A percentile compares a stretch with the other conserved stretches of the same genome.
These are phyloP conservation scores for Epinotia bilunana DNA, from an alignment of 2,888 invertebrate genomes.

Conservation along the genomic window DNA sequence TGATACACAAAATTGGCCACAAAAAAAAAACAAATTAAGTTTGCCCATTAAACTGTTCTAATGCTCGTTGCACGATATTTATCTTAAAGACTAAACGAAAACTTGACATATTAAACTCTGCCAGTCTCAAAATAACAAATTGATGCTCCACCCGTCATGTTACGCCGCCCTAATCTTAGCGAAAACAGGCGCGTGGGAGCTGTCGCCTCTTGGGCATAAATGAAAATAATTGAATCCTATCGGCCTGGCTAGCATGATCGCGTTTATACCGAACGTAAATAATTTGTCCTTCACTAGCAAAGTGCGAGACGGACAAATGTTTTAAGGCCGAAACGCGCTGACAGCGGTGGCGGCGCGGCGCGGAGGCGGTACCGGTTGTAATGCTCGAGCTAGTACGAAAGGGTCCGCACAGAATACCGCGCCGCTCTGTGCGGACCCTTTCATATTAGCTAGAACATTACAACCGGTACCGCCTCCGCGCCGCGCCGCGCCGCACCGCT, in stretches of 20 bases:
- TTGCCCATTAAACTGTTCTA: constrained; percentile 12
- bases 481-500: too few relatives aligned
- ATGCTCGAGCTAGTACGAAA: too few relatives aligned
- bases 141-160: constrained; percentile 31
- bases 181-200: constrained; percentile 35
- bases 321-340: too few relatives aligned
- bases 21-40: not conserved
- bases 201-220: constrained; percentile 39
- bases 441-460: too few relatives aligned
- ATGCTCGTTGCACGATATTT: constrained; percentile 16
- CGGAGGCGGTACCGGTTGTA: too few relatives aligned
- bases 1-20: not conserved
- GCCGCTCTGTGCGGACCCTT: too few relatives aligned
- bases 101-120: constrained; percentile 33
- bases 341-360: too few relatives aligned
- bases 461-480: too few relatives aligned
- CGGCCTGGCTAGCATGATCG: not conserved
- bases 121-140: constrained; percentile 38
- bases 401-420: too few relatives aligned
- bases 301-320: too few relatives aligned
- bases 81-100: constrained; percentile 31
- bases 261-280: not conserved
- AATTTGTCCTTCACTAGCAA: not conserved
- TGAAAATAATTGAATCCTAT: constrained; percentile 42
- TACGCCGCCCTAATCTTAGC: constrained; percentile 39